phyloP scores from a whole-genome alignment of 2,888 invertebrate genomes.

The Blastobasis lacticolella region DNA sequence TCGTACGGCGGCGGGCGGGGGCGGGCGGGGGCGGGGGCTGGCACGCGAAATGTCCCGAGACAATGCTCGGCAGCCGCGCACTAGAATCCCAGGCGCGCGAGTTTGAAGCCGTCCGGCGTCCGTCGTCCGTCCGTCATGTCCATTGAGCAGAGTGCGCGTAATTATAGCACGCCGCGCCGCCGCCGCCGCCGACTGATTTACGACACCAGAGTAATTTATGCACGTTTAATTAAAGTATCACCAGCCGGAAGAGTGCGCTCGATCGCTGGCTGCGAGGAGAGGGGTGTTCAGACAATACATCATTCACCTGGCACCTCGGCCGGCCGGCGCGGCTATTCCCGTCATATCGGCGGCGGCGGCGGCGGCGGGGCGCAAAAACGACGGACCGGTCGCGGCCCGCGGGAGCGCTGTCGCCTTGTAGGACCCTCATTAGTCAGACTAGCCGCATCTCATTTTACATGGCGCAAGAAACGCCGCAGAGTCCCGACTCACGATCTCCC shows the following conservation, averaged over 20 bases:
- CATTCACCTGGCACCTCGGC: not conserved
- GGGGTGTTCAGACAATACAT: too few relatives aligned
- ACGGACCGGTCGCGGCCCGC: not conserved
- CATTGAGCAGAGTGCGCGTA: constrained; percentile 36
- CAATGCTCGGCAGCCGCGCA: constrained; percentile 24
- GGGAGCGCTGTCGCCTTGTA: constrained; percentile 21
- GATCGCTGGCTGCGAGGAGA: not conserved
- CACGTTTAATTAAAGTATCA: constrained; percentile 64
- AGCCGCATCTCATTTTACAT: not conserved
- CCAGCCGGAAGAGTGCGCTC: constrained; percentile 48
- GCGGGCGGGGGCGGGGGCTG: constrained; percentile 1
- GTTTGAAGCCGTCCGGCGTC: constrained; percentile 31
- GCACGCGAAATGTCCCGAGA: constrained; percentile 18
- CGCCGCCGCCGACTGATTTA: constrained; percentile 53
- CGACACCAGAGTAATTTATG: constrained; percentile 49
- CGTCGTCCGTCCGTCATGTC: constrained; percentile 19
- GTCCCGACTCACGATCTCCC: not conserved
- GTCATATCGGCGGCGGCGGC: not conserved
- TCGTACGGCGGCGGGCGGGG: not conserved
- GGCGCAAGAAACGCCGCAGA: too few relatives aligned
- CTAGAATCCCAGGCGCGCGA: constrained; percentile 35
- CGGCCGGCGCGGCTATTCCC: not conserved
- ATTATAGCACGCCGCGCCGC: constrained; percentile 25
- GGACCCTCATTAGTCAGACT: constrained; percentile 28
- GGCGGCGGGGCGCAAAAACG: not conserved